Evolutionary conservation across 1,140 invertebrate species (phyloP), one percentile per base, ranked within the genome.

Genomic region (Zaprionus davidi): DNA sequence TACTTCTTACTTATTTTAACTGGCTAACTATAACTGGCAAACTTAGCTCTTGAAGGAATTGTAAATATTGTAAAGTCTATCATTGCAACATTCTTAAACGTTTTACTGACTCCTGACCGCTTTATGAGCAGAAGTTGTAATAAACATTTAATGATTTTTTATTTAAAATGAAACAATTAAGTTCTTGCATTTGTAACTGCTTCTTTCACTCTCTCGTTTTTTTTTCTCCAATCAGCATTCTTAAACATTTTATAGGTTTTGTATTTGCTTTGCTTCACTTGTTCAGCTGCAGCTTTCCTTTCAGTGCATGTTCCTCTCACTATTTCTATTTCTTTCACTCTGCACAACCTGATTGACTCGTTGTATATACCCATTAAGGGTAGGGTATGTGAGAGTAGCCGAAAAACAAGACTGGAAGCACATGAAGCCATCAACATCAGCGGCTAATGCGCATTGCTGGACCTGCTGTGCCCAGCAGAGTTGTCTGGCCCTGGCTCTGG

Each of bases 331-430:
- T 20, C 20, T 13, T 22, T 24, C 20, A 2, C 44, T 22, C 22
- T 26, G 15, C 17, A 15, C 22, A 17, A 15, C 11, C 24, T n/a
- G 6, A 11, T 15, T 31, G 17, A 1, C 20, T 24, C 3, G 1
- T 22, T 9, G 17, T 7, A 51, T 13, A 13, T 51, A 51, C 46
- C 46, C 20, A 6, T 5, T 12, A 0, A 15, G 22, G 3, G 2
- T 28, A 75, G 72, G 17, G 73, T 64, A 59, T 36, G 7, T 36
- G 6, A 41, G 36, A 12, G n/a, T 51, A 49, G 60, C 15, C 13
- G 13, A 68, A 75, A 85, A 71, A 55, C 69, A 87, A 88, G 84
- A 88, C 84, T 88, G 75, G 84, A 87, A 87, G 84, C 84, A 67
- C 78, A 34, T 55, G 55, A n/a, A 70, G 66, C 84, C 81, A 88